Evolutionary conservation across 2,797 vertebrate species (phyloP).

Genomic region (Eulemur coronatus): DNA sequence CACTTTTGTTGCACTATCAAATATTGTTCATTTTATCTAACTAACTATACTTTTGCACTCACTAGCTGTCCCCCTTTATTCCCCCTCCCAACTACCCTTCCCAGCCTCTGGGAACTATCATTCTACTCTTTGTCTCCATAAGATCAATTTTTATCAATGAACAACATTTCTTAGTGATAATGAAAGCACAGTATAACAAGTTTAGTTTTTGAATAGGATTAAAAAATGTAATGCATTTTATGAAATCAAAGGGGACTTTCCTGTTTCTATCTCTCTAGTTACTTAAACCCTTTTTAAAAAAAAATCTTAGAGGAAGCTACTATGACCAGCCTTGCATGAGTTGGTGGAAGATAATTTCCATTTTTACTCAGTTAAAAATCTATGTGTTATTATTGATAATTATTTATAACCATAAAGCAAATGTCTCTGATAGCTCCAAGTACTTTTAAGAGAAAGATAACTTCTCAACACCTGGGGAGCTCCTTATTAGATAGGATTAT

Average conservation of each 20-base stretch:
- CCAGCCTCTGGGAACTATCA: not conserved
- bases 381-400: conserved; percentile 5
- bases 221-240: conserved; percentile 3
- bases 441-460: conserved; percentile 10
- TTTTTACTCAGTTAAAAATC: conserved; percentile 40
- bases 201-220: conserved; percentile 32
- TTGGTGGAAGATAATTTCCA: conserved; percentile 6
- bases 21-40: not conserved
- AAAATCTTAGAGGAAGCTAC: not conserved
- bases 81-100: not conserved
- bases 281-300: conserved; percentile 14
- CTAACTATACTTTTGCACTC: not conserved
- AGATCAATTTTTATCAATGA: conserved; percentile 20
- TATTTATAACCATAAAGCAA: not conserved
- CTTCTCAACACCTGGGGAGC: not conserved
- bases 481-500: conserved; percentile 5
- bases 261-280: not conserved
- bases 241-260: conserved; percentile 29
- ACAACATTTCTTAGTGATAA: not conserved
- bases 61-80: not conserved
- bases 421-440: not conserved
- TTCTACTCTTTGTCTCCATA: not conserved
- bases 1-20: not conserved
- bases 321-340: not conserved
- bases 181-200: not conserved